Percentiles rank a stretch among this genome's conserved stretches.
These are phyloP conservation scores for Acholoe squamosa DNA, from an alignment of 2,888 invertebrate species.

Conservation along the genomic window DNA sequence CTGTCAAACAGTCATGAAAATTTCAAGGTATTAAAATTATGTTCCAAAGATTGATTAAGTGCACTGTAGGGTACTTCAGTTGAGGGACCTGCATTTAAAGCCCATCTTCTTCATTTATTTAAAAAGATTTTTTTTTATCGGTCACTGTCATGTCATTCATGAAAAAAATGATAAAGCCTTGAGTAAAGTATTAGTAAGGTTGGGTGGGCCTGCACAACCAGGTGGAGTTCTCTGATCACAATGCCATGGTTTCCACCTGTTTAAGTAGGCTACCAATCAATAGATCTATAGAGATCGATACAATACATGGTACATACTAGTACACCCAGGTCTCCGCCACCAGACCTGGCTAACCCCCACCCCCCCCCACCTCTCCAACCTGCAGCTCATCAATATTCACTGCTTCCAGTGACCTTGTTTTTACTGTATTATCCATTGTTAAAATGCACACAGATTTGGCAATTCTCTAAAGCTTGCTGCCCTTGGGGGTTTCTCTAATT, in stretches of 20 bases:
- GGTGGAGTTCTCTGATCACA: neutral
- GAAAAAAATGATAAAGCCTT: too few relatives aligned
- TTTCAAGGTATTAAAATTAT: too few relatives aligned
- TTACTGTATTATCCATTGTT: neutral
- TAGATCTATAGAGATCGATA: neutral
- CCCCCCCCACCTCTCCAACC: neutral
- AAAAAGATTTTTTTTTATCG: too few relatives aligned
- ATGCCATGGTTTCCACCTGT: neutral
- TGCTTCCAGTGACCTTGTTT: neutral
- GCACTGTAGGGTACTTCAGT: too few relatives aligned
- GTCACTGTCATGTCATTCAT: too few relatives aligned
- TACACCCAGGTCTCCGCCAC: neutral
- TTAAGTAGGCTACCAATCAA: neutral
- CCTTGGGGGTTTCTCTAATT: too few relatives aligned
- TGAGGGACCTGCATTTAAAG: too few relatives aligned
- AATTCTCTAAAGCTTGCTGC: too few relatives aligned
- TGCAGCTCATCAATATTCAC: neutral
- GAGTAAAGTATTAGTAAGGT: neutral
- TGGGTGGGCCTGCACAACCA: neutral
- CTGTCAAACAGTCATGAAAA: too few relatives aligned
- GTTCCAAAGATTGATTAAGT: too few relatives aligned
- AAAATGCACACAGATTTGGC: neutral
- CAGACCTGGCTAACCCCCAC: too few relatives aligned
- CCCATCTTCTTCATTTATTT: too few relatives aligned
- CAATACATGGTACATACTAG: neutral